Base-by-base conservation (phyloP, 2,888 invertebrate genomes). In the Charanyca ferruginea region DNA sequence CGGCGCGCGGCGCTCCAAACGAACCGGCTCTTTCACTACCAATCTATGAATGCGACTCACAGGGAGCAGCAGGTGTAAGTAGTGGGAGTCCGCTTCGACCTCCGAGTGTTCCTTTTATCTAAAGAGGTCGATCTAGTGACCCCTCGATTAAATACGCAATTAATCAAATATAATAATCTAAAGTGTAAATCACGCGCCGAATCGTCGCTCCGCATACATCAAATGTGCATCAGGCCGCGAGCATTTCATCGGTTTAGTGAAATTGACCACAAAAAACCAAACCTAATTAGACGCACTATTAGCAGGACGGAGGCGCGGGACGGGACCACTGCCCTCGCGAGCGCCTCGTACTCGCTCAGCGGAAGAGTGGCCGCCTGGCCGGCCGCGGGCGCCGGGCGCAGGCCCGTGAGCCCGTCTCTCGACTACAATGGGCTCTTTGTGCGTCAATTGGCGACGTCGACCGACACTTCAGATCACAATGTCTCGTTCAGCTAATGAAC, bases 31-130 rank as follows among this genome's bases (percentile, higher is more conserved):
- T 16, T 20, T n/a, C 6, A 11, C 9, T 1, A 13, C n/a, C n/a
- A n/a, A n/a, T n/a, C n/a, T n/a, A n/a, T n/a, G n/a, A n/a, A n/a
- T n/a, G n/a, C n/a, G n/a, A n/a, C n/a, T n/a, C n/a, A n/a, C n/a
- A n/a, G n/a, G n/a, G n/a, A n/a, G n/a, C n/a, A n/a, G 22, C 69
- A 42, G 64, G 20, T 55, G 61, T 8, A 38, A 38, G 38, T 23
- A 51, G 23, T n/a, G 53, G 22, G 64, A 82, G 83, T 81, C 79
- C 81, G 72, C 54, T 74, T 74, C 48, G 88, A 89, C 91, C 90
- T 89, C 85, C 73, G 80, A 82, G 78, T 67, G 83, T 78, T 74
- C 47, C 53, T 47, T 60, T 73, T 89, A 89, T 88, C 89, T 81
- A 57, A 35, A 66, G 53, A 66, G 59, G 74, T 70, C 83, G 78